Evolutionary conservation across 2,888 invertebrate genomes (phyloP), one percentile per base, ranked within the genome.

Genomic region (Rhagium mordax): DNA sequence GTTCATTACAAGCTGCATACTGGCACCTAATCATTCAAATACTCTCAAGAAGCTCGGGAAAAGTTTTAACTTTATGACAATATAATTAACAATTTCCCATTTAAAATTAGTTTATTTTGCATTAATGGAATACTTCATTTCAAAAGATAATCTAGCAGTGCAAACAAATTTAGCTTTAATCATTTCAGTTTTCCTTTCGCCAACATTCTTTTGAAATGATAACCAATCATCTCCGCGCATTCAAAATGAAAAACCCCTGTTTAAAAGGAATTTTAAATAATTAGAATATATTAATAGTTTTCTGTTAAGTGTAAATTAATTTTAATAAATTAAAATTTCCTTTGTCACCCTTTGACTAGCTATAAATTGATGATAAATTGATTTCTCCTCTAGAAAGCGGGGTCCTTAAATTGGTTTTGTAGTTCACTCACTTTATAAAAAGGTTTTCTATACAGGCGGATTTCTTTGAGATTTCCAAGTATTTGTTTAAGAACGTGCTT

Each of bases 401-500:
- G 62, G 16, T 20, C 10, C 48, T 27, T 49, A 64, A 64, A 64
- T 64, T 64, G 64, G 64, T 64, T 49, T 49, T 49, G 49, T 64
- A 64, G 33, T 71, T 67, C 71, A 51, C 51, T 74, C 66, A 71
- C 67, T 70, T 61, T 65, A 67, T 71, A 29, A 60, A 66, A 24
- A 71, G 67, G 68, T 75, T n/a, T 73, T 71, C 67, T 60, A 72
- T 57, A 64, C 27, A 29, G 60, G 55, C 66, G 71, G 74, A 47
- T 66, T 72, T 67, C 74, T 76, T 76, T 76, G 76, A 74, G 49
- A 29, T 59, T 72, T 61, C 71, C 48, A 15, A 69, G 72, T 76
- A 74, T 76, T 76, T 76, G 74, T 76, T 76, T 74, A 70, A 76
- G 72, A 71, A 72, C 76, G 67, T 69, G 76, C 76, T 74, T 72